A percentile compares a stretch with the other conserved stretches of the same genome.
Conservation (phyloP, 2,113 vertebrate species). For the Sinocyclocheilus anophthalmus region DNA sequence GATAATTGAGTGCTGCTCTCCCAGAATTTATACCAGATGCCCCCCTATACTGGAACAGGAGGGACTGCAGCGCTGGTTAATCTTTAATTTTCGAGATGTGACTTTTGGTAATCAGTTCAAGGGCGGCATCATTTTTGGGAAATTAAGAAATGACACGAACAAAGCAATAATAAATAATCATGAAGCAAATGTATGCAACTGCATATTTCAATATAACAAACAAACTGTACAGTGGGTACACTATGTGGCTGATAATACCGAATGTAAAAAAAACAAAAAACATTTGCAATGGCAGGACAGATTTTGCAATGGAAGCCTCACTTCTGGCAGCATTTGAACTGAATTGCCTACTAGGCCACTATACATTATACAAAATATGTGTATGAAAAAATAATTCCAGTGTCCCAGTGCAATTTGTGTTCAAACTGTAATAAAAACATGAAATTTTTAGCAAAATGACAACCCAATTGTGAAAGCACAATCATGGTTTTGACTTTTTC, state of each 20-base stretch:
- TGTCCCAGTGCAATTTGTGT: neutral
- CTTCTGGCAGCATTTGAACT: neutral
- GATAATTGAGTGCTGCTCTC: neutral
- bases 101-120: neutral
- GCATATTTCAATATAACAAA: neutral
- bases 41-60: neutral
- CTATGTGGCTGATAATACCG: neutral
- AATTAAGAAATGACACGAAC: neutral
- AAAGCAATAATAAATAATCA: neutral
- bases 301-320: neutral
- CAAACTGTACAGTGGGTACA: neutral
- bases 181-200: neutral
- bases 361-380: too few species aligned
- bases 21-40: constrained; percentile 39
- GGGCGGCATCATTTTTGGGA: constrained; percentile 41
- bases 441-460: too few species aligned
- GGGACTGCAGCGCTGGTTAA: neutral
- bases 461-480: too few species aligned
- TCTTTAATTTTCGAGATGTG: constrained; percentile 30
- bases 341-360: neutral
- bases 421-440: too few species aligned
- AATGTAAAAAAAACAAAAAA: neutral
- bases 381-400: neutral
- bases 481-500: too few species aligned
- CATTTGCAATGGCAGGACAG: neutral